Base-by-base conservation (phyloP, 2,797 vertebrate genomes). In the Rhinophrynus dorsalis region DNA sequence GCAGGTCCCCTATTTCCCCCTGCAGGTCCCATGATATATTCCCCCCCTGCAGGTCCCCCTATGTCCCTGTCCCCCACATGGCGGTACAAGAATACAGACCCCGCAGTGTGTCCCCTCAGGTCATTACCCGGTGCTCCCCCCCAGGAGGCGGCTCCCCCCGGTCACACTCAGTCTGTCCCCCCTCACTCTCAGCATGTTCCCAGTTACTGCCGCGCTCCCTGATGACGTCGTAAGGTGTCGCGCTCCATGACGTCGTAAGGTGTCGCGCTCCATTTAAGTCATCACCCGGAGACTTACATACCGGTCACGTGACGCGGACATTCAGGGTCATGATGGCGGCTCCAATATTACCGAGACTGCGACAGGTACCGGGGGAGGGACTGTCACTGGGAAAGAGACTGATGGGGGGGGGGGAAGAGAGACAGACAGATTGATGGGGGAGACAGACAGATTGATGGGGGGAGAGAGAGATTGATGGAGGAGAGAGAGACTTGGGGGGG, bases 241-340 rank as follows among this genome's bases (percentile, higher is more conserved):
- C 2, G 5, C 9, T 2, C 35, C 2, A 1, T 38, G 35, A 38
- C 35, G 35, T n/a, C 35, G 15, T 17, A 9, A n/a, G 2, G 5
- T 2, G 51, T 12, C 35, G 1, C 23, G 1, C 9, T 3, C 0
- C 15, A 0, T 6, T 42, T 15, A 35, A 51, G 13, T 67, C 64
- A 67, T 32, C 15, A 21, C 11, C 15, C 5, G 8, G 15, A 6
- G 27, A 11, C 11, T 33, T 5, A 38, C n/a, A n/a, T n/a, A n/a
- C n/a, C 44, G 20, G 10, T 18, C 47, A 50, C 47, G 21, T 50
- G 47, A 26, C 24, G 5, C 33, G 15, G 10, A 4, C 20, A 15
- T 10, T 57, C 54, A 38, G 32, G 66, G 66, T 59, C 23, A 68
- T 8, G n/a, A 68, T 68, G 66, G 66, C 66, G 56, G 44, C 55